Base-by-base conservation (phyloP, 2,888 invertebrate genomes). In the Julus scandinavius region DNA sequence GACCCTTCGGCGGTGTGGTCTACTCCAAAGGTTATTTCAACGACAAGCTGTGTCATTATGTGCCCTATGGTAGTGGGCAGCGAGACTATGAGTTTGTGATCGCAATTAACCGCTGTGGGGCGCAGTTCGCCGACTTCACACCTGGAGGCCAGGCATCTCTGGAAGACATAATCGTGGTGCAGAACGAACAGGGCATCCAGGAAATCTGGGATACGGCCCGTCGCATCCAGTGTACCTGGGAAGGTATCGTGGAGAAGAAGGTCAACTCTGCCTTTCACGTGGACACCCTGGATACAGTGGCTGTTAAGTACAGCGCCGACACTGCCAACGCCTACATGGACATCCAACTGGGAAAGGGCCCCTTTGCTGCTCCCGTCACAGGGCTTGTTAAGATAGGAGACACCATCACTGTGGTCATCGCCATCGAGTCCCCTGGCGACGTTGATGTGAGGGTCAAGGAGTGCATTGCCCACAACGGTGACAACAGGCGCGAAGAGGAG, bases 241-340 rank as follows among this genome's bases (percentile, higher is more conserved):
- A 96, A 93, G 96, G 96, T 20, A 96, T 95, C 90, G 92, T 96
- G 87, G 96, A 95, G 88, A 95, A 96, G 91, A 95, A 95, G 17
- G 92, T 96, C 87, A 94, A 95, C 0, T 95, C 96, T 0, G 95
- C 95, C 20, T 93, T 96, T 38, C 95, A 95, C 90, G 96, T 96
- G 0, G 96, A 96, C 49, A 96, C 96, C 95, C 92, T 96, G 90
- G 96, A 95, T 90, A 95, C 96, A 91, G 95, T 96, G 90, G 95
- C 96, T 13, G 95, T 96, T 89, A 96, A 96, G 87, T 96, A 96
- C 92, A 96, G 95, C 90, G 96, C 96, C n/a, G 96, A 96, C 90
- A 96, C 96, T 0, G 96, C 96, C 0, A 95, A 95, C 92, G 96
- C 96, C 7, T 94, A 95, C 89, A 92, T 96, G 87, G 96, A 96